phyloP scores from a whole-genome alignment of 2,797 vertebrate genomes.

The Karalla daura region DNA sequence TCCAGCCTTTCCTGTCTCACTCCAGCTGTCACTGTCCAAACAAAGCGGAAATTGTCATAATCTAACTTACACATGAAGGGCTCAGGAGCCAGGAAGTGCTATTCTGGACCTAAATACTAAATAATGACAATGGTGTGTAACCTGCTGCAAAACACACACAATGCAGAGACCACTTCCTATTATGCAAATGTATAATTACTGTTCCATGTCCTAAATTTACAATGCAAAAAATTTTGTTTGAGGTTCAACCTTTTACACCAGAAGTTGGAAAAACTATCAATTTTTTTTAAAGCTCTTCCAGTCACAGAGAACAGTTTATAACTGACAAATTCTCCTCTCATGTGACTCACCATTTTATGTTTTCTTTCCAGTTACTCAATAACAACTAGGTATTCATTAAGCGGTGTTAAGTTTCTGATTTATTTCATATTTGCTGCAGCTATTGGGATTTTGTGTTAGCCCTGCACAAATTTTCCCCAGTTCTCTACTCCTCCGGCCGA shows the following conservation, averaged over 20 bases:
- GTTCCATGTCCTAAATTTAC: neutral
- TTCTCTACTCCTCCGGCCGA: neutral
- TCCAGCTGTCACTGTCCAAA: too few relatives aligned
- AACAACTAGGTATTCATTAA: conserved; percentile 12
- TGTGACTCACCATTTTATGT: neutral
- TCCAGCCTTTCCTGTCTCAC: too few relatives aligned
- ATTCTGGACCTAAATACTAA: neutral
- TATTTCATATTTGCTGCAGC: neutral
- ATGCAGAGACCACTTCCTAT: neutral
- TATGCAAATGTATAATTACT: neutral
- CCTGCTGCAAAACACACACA: too few relatives aligned
- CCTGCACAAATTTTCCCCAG: conserved; percentile 2
- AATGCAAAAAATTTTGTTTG: neutral
- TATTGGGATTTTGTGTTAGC: conserved; percentile 8
- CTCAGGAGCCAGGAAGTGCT: neutral
- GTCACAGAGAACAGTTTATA: neutral
- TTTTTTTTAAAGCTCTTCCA: neutral
- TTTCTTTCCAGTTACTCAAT: conserved; percentile 29
- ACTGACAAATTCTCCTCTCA: neutral
- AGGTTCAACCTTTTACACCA: neutral
- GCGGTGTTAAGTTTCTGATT: conserved; percentile 12
- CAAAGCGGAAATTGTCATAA: neutral
- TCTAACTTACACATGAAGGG: neutral
- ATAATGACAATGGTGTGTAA: neutral
- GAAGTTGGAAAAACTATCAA: neutral